Conservation (phyloP, 2,113 vertebrate species). For the Ciconia boyciana region DNA sequence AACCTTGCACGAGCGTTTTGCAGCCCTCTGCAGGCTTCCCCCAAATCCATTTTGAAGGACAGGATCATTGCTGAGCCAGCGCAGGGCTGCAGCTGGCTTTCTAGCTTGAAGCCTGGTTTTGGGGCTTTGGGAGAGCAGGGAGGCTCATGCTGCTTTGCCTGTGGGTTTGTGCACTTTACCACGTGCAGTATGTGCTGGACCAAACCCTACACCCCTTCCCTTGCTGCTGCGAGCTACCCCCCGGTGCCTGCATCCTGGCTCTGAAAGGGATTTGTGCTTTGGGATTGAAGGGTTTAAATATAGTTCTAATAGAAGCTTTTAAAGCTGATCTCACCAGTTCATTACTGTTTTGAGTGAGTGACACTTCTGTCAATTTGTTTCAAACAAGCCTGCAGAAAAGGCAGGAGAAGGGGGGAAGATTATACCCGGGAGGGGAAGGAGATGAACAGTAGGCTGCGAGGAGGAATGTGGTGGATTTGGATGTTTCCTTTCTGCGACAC, state of each 20-base stretch:
- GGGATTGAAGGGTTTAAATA: not conserved
- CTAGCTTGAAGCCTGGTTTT: not conserved
- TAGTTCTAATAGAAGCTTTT: slow-evolving; percentile 2
- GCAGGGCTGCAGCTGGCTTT: not conserved
- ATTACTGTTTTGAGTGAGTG: slow-evolving; percentile 9
- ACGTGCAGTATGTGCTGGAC: accelerated
- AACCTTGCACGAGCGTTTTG: accelerated
- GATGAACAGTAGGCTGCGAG: not conserved
- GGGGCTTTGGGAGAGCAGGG: not conserved
- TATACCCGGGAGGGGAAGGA: not conserved
- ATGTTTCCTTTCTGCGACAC: not conserved
- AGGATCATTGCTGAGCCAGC: not conserved
- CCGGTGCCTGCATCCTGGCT: not conserved
- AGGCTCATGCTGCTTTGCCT: accelerated
- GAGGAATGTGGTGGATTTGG: not conserved
- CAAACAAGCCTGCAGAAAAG: not conserved
- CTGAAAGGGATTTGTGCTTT: not conserved
- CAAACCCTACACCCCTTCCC: not conserved
- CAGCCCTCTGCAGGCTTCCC: not conserved
- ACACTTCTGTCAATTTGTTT: not conserved
- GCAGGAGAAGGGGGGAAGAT: not conserved
- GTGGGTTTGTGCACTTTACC: not conserved
- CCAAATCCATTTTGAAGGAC: accelerated
- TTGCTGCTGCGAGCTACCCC: not conserved
- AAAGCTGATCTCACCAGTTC: not conserved